Evolutionary conservation across 2,888 invertebrate genomes (phyloP).

Genomic region (Drosophila melanosoma): DNA sequence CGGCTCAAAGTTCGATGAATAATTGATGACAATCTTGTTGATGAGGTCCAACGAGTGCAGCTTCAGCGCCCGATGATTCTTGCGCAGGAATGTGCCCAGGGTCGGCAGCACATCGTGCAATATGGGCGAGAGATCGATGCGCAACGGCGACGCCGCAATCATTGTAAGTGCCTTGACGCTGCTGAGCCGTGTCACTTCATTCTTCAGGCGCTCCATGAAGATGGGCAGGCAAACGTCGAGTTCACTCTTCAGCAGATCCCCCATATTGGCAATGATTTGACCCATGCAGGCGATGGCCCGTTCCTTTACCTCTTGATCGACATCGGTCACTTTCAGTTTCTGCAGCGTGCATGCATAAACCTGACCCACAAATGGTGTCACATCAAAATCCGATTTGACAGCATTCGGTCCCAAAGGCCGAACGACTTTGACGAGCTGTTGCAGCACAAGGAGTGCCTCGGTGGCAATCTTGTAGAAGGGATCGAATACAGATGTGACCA

Average conservation of each 20-base stretch:
- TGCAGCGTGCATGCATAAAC: slow-evolving; percentile 94
- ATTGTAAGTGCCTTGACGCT: slow-evolving; percentile 98
- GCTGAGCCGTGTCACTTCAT: slow-evolving; percentile 98
- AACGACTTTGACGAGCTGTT: slow-evolving; percentile 97
- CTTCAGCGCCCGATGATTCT: slow-evolving; percentile 98
- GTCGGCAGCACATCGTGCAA: slow-evolving; percentile 95
- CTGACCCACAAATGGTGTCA: slow-evolving; percentile 91
- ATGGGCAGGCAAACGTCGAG: slow-evolving; percentile 95
- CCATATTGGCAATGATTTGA: slow-evolving; percentile 96
- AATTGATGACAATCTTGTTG: slow-evolving; percentile 95
- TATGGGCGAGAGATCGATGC: slow-evolving; percentile 93
- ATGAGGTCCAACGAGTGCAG: slow-evolving; percentile 94
- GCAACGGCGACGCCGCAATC: slow-evolving; percentile 95
- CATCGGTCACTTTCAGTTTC: slow-evolving; percentile 96
- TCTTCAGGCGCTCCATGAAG: slow-evolving; percentile 96
- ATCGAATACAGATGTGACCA: slow-evolving; percentile 96
- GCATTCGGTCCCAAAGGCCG: slow-evolving; percentile 87
- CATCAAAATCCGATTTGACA: slow-evolving; percentile 88
- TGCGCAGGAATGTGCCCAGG: slow-evolving; percentile 96
- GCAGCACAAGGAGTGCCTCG: slow-evolving; percentile 96
- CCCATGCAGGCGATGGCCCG: slow-evolving; percentile 98
- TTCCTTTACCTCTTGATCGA: slow-evolving; percentile 99
- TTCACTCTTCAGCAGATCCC: slow-evolving; percentile 92
- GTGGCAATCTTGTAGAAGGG: slow-evolving; percentile 99
- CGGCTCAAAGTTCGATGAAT: slow-evolving; percentile 88